phyloP scores from a whole-genome alignment of 2,113 vertebrate species.

The Grammomys dolichurus region DNA sequence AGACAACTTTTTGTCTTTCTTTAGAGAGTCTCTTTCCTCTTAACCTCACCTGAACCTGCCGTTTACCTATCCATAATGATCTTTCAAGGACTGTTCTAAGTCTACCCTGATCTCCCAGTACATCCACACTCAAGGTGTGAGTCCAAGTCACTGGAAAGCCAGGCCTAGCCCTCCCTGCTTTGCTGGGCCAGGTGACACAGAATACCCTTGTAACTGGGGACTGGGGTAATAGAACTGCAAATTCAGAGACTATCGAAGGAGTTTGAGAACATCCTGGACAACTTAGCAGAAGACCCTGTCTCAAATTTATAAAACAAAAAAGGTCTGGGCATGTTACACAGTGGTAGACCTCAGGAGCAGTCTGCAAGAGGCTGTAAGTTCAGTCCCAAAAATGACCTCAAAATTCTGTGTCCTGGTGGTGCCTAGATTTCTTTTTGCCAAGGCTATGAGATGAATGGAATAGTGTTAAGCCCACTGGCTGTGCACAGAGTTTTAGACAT shows the following conservation, averaged over 20 bases:
- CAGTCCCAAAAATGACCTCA: background rate
- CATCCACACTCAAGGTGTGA: background rate
- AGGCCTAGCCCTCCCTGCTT: background rate
- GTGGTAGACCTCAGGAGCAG: background rate
- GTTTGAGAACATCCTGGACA: background rate
- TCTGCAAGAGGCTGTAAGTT: background rate
- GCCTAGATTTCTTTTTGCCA: background rate
- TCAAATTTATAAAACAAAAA: background rate
- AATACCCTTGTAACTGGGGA: background rate
- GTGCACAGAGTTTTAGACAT: background rate
- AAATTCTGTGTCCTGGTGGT: background rate
- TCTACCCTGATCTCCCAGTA: background rate
- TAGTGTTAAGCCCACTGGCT: fast-evolving
- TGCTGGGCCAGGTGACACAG: too few species aligned
- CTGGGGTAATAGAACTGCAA: background rate
- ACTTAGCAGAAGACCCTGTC: background rate
- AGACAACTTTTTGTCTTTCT: background rate
- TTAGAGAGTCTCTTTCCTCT: background rate
- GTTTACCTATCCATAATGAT: background rate
- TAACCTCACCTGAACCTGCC: background rate
- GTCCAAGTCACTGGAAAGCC: background rate
- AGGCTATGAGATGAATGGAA: fast-evolving
- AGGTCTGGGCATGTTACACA: background rate
- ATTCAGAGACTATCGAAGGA: background rate
- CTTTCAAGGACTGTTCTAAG: background rate